Evolutionary conservation across 1,140 invertebrate genomes (phyloP).

Genomic region (Teleopsis dalmanni): DNA sequence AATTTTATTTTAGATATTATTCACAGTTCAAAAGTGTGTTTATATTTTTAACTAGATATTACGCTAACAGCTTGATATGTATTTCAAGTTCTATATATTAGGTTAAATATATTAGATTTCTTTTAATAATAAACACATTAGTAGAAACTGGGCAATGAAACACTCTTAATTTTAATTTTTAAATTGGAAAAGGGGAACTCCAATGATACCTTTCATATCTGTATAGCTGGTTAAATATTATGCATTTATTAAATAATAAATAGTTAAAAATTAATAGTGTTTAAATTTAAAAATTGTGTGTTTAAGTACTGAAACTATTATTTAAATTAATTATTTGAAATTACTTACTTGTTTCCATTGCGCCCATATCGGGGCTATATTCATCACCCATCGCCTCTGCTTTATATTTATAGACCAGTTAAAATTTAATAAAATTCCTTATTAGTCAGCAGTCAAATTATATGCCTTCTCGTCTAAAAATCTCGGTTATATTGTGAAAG

Average conservation of each 20-base stretch:
- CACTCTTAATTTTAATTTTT: neutral
- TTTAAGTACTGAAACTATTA: too few species aligned
- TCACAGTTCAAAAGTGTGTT: too few species aligned
- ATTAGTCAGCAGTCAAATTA: neutral
- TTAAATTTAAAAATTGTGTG: neutral
- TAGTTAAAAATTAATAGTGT: neutral
- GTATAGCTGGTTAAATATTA: neutral
- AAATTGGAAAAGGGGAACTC: neutral
- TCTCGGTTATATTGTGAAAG: neutral
- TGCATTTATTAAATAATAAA: neutral
- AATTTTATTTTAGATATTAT: too few species aligned
- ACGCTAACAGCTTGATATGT: too few species aligned
- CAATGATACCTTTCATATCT: neutral
- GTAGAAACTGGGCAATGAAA: neutral
- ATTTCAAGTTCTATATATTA: too few species aligned
- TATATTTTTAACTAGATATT: too few species aligned
- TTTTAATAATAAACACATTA: too few species aligned
- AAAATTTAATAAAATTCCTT: too few species aligned
- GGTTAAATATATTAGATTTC: too few species aligned
- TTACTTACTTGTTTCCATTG: constrained; percentile 41
- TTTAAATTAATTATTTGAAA: too few species aligned
- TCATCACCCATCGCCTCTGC: constrained; percentile 34
- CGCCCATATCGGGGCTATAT: constrained; percentile 37
- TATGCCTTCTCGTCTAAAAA: neutral
- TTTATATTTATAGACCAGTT: too few species aligned